These are phyloP conservation scores for Sarcophaga carnaria DNA, from an alignment of 2,888 invertebrate genomes.

Conservation along the genomic window DNA sequence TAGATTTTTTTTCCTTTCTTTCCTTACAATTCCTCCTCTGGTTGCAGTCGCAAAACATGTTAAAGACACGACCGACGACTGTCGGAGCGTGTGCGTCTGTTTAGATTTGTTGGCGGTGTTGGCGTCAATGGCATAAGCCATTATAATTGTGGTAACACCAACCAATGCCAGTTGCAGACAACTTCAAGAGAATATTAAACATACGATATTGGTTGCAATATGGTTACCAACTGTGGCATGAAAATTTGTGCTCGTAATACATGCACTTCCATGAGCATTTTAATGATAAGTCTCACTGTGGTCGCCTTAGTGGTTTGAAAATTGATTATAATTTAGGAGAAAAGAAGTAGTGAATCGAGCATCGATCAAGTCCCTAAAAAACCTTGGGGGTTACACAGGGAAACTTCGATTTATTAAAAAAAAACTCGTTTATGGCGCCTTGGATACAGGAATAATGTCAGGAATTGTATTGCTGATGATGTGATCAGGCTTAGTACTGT, in stretches of 20 bases:
- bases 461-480: no score
- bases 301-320: no score
- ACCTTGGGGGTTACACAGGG: no score
- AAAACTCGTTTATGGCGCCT: no score
- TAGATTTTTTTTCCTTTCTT: slow-evolving; percentile 44
- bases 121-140: slow-evolving; percentile 70
- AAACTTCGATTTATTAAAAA: no score
- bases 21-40: background rate
- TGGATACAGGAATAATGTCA: no score
- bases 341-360: no score
- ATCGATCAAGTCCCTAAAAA: no score
- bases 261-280: no score
- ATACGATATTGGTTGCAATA: slow-evolving; percentile 12
- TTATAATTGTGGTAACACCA: slow-evolving; percentile 70
- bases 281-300: no score
- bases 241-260: background rate
- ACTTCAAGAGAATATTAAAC: slow-evolving; percentile 66
- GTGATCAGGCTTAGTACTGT: no score
- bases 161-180: slow-evolving; percentile 68
- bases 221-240: slow-evolving; percentile 16
- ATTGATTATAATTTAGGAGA: no score
- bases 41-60: slow-evolving; percentile 59
- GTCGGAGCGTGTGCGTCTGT: slow-evolving; percentile 11
- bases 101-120: slow-evolving; percentile 67
- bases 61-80: slow-evolving; percentile 47